These are phyloP conservation scores for Caenorhabditis sinica DNA, from an alignment of 2,888 invertebrate genomes.

Conservation along the genomic window DNA sequence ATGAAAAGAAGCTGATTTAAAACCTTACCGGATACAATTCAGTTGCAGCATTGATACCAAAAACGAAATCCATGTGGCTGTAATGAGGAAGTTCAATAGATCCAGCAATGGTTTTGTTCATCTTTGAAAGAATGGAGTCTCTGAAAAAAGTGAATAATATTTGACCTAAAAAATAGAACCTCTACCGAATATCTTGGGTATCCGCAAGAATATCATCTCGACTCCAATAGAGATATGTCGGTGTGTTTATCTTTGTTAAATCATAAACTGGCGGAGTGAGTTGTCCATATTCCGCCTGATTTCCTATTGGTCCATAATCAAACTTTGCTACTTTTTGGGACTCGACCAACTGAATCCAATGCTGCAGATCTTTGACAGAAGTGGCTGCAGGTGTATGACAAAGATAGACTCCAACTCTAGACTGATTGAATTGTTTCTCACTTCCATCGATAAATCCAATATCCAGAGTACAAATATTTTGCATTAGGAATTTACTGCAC, in stretches of 20 bases:
- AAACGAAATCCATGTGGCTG: constrained; percentile 74
- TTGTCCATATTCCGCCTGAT: constrained; percentile 65
- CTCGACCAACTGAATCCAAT: constrained; percentile 71
- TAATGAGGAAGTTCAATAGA: constrained; percentile 71
- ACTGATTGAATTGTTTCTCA: constrained; percentile 71
- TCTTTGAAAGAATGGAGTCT: constrained; percentile 67
- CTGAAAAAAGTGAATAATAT: constrained; percentile 47
- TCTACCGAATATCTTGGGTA: constrained; percentile 75
- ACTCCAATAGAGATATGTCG: constrained; percentile 80
- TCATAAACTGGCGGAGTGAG: constrained; percentile 80
- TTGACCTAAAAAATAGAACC: background rate
- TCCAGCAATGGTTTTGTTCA: constrained; percentile 71
- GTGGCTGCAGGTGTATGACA: constrained; percentile 76
- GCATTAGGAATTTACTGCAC: constrained; percentile 68
- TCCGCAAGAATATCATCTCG: constrained; percentile 80
- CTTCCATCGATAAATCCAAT: constrained; percentile 74
- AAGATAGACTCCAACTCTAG: constrained; percentile 69
- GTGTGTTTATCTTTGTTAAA: constrained; percentile 74
- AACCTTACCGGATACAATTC: constrained; percentile 66
- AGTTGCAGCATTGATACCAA: constrained; percentile 69
- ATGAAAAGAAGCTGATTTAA: no score
- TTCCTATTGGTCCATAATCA: constrained; percentile 69
- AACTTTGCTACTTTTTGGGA: constrained; percentile 69
- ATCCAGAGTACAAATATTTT: constrained; percentile 70
- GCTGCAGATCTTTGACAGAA: constrained; percentile 71